phyloP scores from a whole-genome alignment of 2,113 vertebrate species.

The Arenaria interpres region DNA sequence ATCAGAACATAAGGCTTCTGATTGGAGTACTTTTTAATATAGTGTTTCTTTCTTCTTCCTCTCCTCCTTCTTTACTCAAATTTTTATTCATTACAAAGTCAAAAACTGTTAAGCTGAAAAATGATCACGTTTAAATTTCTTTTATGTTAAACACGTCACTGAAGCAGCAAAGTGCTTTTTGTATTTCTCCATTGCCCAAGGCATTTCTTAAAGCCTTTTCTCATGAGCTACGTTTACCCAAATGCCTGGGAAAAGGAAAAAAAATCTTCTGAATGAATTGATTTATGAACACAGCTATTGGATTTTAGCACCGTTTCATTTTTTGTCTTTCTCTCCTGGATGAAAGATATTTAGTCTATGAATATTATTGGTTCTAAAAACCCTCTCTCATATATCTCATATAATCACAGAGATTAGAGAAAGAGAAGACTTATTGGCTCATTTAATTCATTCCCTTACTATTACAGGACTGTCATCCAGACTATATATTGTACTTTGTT shows the following conservation, averaged over 20 bases:
- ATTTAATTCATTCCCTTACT: not conserved
- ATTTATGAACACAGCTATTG: not conserved
- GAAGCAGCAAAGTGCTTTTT: slow-evolving; percentile 47
- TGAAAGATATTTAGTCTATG: not conserved
- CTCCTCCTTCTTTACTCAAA: not conserved
- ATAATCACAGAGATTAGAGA: not conserved
- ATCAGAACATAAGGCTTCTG: not conserved
- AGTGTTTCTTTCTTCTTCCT: not conserved
- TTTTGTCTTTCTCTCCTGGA: slow-evolving; percentile 1
- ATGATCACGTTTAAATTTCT: slow-evolving; percentile 42
- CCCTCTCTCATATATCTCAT: not conserved
- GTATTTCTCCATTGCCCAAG: slow-evolving; percentile 12
- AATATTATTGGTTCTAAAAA: slow-evolving; percentile 21
- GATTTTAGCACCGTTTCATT: not conserved
- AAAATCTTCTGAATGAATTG: not conserved
- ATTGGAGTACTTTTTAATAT: not conserved
- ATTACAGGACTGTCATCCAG: not conserved
- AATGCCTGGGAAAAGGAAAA: not conserved
- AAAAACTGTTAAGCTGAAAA: slow-evolving; percentile 48
- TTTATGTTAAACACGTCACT: slow-evolving; percentile 29
- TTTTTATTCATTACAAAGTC: slow-evolving; percentile 20
- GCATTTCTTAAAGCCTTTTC: slow-evolving; percentile 36
- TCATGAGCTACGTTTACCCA: not conserved
- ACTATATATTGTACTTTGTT: not conserved
- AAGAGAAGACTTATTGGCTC: not conserved